Base-by-base conservation (phyloP, 2,797 vertebrate genomes). In the Sebastes ruberrimus region DNA sequence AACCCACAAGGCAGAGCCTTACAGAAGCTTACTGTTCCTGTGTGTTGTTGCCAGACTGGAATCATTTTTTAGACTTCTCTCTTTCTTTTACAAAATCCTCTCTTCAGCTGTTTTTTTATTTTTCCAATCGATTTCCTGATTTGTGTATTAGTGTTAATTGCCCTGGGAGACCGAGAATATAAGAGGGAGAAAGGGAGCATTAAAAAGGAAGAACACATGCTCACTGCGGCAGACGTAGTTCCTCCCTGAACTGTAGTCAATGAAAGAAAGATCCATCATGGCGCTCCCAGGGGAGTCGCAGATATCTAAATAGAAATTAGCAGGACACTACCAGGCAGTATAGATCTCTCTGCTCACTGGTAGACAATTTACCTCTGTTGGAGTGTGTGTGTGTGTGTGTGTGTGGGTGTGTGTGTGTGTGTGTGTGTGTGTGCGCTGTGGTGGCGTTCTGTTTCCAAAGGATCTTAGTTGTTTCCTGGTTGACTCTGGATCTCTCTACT, bases 291-390 rank as follows among this genome's bases (percentile, higher is more conserved):
- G 87, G 81, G 86, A 71, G 38, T 46, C 49, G 42, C 71, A 80
- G 82, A 93, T 85, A 88, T 93, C 88, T 89, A 86, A 92, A 93
- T 90, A 93, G 88, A 93, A 95, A 94, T 95, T 92, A 95, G 86
- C 88, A 86, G 82, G 81, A 94, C 85, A 82, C 82, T 81, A 82
- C 74, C 61, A 56, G 30, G 78, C 71, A 85, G 88, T 85, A 88
- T 78, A 70, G 77, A 90, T 91, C 87, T 82, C 70, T 89, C 57
- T 79, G 75, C 74, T 82, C 42, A 42, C 22, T 18, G 10, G 57
- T 60, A 14, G 64, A 84, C 7, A 78, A 25, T 77, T 67, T 83
- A 35, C 25, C 10, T 73, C 14, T 20, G 13, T 38, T 18, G 4
- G 30, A 1, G 55, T 64, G 67, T 71, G 60, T 56, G 33, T 65